phyloP scores from a whole-genome alignment of 2,888 invertebrate species.

The Acrocyrtus sp. region DNA sequence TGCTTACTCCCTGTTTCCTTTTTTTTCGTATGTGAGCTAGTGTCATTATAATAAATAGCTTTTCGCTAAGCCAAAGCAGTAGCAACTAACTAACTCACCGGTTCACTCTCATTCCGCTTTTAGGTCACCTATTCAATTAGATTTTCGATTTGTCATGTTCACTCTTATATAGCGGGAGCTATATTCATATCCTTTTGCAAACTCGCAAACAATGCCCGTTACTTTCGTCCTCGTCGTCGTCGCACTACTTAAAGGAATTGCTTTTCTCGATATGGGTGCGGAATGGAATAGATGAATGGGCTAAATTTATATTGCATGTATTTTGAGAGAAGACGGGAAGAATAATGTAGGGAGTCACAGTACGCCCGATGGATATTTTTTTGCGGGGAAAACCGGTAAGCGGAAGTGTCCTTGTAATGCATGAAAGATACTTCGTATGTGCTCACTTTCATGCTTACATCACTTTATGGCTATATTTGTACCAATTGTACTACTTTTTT shows the following conservation, averaged over 20 bases:
- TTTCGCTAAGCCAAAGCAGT: too few relatives aligned
- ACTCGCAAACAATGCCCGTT: neutral
- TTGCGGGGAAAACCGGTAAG: neutral
- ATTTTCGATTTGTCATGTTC: slow-evolving; percentile 45
- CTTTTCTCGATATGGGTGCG: slow-evolving; percentile 23
- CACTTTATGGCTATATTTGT: neutral
- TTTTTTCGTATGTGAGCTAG: too few relatives aligned
- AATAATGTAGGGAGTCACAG: neutral
- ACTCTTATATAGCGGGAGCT: neutral
- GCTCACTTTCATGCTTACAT: neutral
- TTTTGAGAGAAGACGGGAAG: neutral
- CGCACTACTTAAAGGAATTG: slow-evolving; percentile 45
- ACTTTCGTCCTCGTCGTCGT: too few relatives aligned
- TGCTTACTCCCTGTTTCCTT: too few relatives aligned
- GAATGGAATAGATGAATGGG: slow-evolving; percentile 28
- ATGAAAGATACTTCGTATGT: neutral
- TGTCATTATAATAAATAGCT: too few relatives aligned
- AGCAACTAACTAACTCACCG: slow-evolving; percentile 14
- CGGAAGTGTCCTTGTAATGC: slow-evolving; percentile 11
- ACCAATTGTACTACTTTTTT: neutral
- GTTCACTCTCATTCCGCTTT: slow-evolving; percentile 32
- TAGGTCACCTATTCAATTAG: slow-evolving; percentile 49
- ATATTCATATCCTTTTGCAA: neutral
- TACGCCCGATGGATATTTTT: neutral
- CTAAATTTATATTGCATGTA: neutral